A percentile compares a stretch with the other conserved stretches of the same genome.
Conservation (phyloP, 2,888 invertebrate species). For the Thymelicus lineola region DNA sequence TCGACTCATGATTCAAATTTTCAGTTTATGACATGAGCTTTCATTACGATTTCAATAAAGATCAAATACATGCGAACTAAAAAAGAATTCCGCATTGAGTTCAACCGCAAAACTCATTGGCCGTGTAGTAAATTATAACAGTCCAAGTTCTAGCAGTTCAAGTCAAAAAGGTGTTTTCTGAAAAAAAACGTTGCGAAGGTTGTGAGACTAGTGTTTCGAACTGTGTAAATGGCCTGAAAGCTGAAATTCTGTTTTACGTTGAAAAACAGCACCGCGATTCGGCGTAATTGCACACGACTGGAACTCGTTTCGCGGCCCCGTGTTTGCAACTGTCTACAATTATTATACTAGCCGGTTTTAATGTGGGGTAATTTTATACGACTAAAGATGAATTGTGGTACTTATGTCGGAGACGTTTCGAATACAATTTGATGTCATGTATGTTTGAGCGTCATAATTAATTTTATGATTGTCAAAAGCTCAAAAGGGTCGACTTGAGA, state of each 20-base stretch:
- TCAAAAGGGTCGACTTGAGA: too few relatives aligned
- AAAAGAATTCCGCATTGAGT: not conserved
- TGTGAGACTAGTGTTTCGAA: not conserved
- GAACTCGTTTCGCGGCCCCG: not conserved
- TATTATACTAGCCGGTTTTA: constrained; percentile 8
- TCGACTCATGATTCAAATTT: too few relatives aligned
- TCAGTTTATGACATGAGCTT: too few relatives aligned
- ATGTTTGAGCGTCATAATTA: not conserved
- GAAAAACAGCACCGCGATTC: not conserved
- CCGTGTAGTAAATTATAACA: not conserved
- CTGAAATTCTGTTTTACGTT: not conserved
- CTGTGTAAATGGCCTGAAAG: constrained; percentile 8
- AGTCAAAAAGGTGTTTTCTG: constrained; percentile 1
- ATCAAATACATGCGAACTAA: not conserved
- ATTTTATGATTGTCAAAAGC: not conserved
- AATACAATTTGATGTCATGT: not conserved
- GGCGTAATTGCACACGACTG: constrained; percentile 9
- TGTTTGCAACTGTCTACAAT: constrained; percentile 13
- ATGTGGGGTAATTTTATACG: not conserved
- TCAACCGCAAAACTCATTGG: not conserved
- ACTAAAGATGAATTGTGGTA: not conserved
- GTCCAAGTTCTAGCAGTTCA: not conserved
- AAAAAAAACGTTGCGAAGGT: not conserved
- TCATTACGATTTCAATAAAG: not conserved
- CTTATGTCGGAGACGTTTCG: not conserved